Base-by-base conservation (phyloP, 2,888 invertebrate species). In the Byasa hedistus region DNA sequence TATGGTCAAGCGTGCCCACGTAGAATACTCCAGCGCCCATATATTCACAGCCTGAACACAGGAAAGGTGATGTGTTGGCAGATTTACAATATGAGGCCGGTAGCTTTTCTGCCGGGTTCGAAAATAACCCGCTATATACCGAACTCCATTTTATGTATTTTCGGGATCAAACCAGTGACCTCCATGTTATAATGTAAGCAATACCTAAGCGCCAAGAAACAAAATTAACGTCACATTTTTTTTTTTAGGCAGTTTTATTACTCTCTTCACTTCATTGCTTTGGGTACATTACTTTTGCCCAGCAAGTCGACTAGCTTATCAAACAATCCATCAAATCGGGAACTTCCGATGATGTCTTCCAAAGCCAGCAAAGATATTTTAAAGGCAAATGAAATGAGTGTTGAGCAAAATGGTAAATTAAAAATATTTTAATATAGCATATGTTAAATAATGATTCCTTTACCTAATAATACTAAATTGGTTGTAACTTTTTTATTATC, bases 161-260 rank as follows among this genome's bases (percentile, higher is more conserved):
- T 39, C 0, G 7, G 10, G 5, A 10, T 15, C 39, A 39, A 39
- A 39, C 15, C 32, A 32, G 10, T 7, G 12, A 15, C 39, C 39
- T 39, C 39, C 39, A 39, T 10, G 10, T 32, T 32, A 32, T 2
- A 15, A 15, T 15, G 39, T 39, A 39, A 15, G 39, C 15, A 15
- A 39, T 32, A 5, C 32, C 15, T 39, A 1, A 12, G 12, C 15
- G 12, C 15, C 39, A 39, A 1, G 8, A 39, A 39, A 23, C 10
- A 52, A 54, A 54, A 22, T 22, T 61, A 62, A 69, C 54, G 19
- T n/a, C 5, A 3, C 3, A 44, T 17, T 1, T 19, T 48, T 48
- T 64, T 66, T 90, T 91, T 75, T 87, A 94, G 94, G 79, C 93
- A 91, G 87, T 91, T 93, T 72, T 94, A 88, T 81, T 92, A 91